phyloP scores from a whole-genome alignment of 2,797 vertebrate species.

The Sebastiscus albofasciatus region DNA sequence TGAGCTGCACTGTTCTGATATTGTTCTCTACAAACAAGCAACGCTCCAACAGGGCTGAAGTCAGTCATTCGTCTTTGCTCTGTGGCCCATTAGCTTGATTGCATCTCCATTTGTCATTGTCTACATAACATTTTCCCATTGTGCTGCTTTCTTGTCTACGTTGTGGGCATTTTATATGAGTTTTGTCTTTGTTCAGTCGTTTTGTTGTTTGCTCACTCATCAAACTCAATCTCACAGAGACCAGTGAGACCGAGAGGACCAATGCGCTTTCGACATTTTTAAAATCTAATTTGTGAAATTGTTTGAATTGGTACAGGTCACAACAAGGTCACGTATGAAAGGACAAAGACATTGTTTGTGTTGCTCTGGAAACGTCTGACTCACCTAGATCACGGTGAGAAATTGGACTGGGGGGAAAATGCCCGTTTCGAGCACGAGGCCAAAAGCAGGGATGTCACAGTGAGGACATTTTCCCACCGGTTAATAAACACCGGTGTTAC shows the following conservation, averaged over 20 bases:
- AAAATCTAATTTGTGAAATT: conserved; percentile 30
- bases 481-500: too few relatives aligned
- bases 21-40: conserved; percentile 8
- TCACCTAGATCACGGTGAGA: not conserved
- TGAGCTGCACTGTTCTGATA: conserved; percentile 2
- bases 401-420: not conserved
- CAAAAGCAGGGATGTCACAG: too few relatives aligned
- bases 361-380: conserved; percentile 4
- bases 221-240: conserved; percentile 1
- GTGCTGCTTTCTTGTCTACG: conserved; percentile 7
- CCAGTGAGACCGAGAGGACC: not conserved
- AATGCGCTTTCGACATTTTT: conserved; percentile 14
- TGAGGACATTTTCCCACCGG: not conserved
- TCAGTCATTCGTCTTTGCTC: conserved; percentile 12
- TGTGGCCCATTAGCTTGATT: conserved; percentile 53
- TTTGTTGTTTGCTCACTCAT: conserved; percentile 40
- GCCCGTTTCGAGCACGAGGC: too few relatives aligned
- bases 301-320: not conserved
- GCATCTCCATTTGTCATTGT: conserved; percentile 56
- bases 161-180: not conserved
- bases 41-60: not conserved
- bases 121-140: conserved; percentile 36
- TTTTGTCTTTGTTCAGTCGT: not conserved
- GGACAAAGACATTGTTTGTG: not conserved
- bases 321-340: conserved; percentile 10